Conservation (phyloP, 2,113 vertebrate species). For the Bostrychus sinensis region DNA sequence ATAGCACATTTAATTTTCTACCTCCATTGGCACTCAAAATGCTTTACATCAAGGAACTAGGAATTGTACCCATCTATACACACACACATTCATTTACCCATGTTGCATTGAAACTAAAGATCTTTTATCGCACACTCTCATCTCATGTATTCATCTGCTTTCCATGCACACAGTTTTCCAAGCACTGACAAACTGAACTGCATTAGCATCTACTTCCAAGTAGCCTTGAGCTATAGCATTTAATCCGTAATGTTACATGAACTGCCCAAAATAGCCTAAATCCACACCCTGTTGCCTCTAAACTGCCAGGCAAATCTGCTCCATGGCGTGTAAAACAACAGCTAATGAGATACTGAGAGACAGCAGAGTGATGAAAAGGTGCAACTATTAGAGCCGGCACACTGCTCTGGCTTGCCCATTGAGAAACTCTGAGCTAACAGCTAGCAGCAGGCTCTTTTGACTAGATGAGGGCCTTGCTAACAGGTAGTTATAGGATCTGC, state of each 20-base stretch:
- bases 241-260: constrained; percentile 71
- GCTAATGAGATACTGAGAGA: constrained; percentile 28
- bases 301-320: constrained; percentile 32
- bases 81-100: no score
- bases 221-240: constrained; percentile 55
- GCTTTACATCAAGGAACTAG: no score
- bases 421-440: constrained; percentile 16
- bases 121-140: constrained; percentile 15
- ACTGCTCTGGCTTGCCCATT: constrained; percentile 27
- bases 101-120: no score
- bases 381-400: constrained; percentile 27
- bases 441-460: constrained; percentile 22
- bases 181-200: constrained; percentile 34
- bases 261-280: constrained; percentile 64
- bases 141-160: constrained; percentile 20
- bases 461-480: constrained; percentile 49
- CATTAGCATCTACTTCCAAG: constrained; percentile 49
- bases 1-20: no score
- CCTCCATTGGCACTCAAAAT: no score
- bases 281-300: constrained; percentile 42
- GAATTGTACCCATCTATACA: no score
- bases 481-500: constrained; percentile 61
- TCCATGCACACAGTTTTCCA: constrained; percentile 22
- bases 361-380: constrained; percentile 21
- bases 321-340: constrained; percentile 28